Evolutionary conservation across 2,113 vertebrate species (phyloP).

Genomic region (Monopterus albus): DNA sequence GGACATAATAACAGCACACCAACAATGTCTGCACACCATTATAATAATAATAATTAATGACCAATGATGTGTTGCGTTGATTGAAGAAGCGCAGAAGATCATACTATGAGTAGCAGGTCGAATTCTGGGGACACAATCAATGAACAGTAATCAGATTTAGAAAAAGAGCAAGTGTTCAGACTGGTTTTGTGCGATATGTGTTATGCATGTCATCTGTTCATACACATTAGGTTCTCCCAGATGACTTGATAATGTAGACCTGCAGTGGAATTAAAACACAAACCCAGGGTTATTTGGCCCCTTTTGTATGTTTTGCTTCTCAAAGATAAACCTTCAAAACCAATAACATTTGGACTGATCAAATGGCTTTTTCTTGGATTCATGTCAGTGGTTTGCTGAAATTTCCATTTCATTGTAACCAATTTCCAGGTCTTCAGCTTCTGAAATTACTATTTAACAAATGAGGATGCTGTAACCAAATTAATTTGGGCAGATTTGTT

Average conservation of each 20-base stretch:
- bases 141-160: no score
- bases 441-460: constrained; percentile 53
- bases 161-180: no score
- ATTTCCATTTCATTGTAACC: constrained; percentile 60
- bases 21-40: neutral
- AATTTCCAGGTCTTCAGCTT: constrained; percentile 41
- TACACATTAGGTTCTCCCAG: constrained; percentile 68
- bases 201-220: no score
- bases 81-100: neutral
- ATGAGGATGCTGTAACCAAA: constrained; percentile 55
- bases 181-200: no score
- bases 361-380: constrained; percentile 72
- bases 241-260: constrained; percentile 73
- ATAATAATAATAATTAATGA: neutral
- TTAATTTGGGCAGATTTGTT: constrained; percentile 46
- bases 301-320: constrained; percentile 73
- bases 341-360: constrained; percentile 80
- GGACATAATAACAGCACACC: neutral
- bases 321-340: constrained; percentile 73
- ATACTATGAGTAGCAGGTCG: no score
- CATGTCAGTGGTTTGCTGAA: constrained; percentile 70
- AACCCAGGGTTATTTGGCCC: constrained; percentile 64
- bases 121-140: no score
- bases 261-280: constrained; percentile 64
- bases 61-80: neutral